Conservation (phyloP, 2,797 vertebrate genomes). For the Margarornis squamiger region DNA sequence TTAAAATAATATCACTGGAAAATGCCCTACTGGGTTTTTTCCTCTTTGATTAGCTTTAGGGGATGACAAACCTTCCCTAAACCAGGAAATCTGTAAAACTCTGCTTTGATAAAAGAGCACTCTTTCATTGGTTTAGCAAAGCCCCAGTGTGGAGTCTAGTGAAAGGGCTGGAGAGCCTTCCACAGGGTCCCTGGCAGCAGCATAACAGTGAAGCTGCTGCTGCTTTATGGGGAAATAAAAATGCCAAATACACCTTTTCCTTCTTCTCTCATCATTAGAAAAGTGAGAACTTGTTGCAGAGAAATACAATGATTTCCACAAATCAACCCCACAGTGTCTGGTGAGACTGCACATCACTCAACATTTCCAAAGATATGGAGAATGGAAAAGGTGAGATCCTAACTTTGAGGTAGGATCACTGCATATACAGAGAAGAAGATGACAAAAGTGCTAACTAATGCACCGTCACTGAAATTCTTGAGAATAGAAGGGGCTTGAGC, state of each 20-base stretch:
- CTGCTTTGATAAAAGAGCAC: background rate
- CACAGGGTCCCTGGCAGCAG: accelerated
- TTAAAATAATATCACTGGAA: background rate
- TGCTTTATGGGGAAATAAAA: background rate
- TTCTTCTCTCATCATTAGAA: background rate
- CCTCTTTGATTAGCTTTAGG: background rate
- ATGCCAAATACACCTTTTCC: background rate
- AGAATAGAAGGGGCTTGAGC: background rate
- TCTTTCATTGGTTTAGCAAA: background rate
- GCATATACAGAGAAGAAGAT: background rate
- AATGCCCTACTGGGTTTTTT: background rate
- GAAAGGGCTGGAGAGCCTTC: background rate
- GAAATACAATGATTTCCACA: background rate
- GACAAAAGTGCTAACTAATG: background rate
- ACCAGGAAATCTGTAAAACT: background rate
- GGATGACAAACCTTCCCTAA: background rate
- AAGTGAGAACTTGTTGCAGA: background rate
- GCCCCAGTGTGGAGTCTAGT: accelerated
- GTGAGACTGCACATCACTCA: background rate
- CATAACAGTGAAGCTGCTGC: accelerated
- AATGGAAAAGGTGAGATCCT: background rate
- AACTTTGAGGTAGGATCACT: background rate
- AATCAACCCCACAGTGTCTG: background rate
- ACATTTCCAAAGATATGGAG: background rate
- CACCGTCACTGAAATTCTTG: background rate